Evolutionary conservation across 2,797 vertebrate species (phyloP), one percentile per base, ranked within the genome.

Genomic region (Sebastes taczanowskii): DNA sequence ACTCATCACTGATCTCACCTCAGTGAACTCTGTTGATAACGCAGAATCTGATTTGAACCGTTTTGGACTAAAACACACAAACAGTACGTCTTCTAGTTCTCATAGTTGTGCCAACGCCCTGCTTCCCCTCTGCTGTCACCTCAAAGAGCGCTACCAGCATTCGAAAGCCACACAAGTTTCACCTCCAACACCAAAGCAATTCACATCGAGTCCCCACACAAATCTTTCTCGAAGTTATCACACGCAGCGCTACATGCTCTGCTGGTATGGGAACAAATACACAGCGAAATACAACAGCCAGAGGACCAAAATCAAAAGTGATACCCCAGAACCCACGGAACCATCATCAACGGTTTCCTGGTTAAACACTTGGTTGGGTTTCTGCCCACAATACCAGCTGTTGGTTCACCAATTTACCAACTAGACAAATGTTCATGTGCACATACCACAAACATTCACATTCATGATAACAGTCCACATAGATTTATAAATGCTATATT

Each of bases 131-230:
- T 2, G 23, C 6, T 65, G 62, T 84, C 72, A 87, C 79, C 72
- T 80, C 81, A 69, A 68, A 79, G 61, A 66, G 46, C 49, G 61
- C 46, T 64, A 64, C 25, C 30, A 70, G 30, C 58, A 84, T 71
- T 46, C 77, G 60, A 88, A 96, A 97, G 94, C 96, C 95, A 86
- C 96, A 97, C 91, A 77, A 95, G 95, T 96, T 97, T 97, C 95
- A 96, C 91, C 94, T 95, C 92, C 91, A 92, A 90, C 87, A 95
- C 93, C 92, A 94, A 95, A 95, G 96, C 93, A 95, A 91, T 94
- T 95, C 91, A 30, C 61, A 89, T 89, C 81, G 75, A 92, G 90
- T 92, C 88, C 32, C 11, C 69, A 58, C 64, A 49, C 34, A 18
- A 70, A 60, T 67, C n/a, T n/a, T 60, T 70, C 46, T 52, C 23